Conservation (phyloP, 2,888 invertebrate genomes). For the Epiblema foenella region DNA sequence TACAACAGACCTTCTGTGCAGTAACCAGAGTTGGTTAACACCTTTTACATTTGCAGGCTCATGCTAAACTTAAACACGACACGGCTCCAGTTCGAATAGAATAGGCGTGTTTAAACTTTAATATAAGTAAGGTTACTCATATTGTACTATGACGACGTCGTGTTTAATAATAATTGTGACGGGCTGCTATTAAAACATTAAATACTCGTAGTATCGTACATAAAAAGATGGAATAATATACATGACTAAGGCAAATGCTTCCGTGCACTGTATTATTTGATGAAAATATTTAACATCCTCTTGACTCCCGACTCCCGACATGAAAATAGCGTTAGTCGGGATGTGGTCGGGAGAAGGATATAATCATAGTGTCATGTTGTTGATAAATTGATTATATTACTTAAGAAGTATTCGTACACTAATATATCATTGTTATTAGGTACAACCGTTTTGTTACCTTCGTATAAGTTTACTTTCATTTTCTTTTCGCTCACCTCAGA, state of each 20-base stretch:
- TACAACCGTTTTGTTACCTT: no score
- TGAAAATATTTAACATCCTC: slow-evolving; percentile 30
- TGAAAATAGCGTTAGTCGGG: slow-evolving; percentile 24
- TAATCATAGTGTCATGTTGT: slow-evolving; percentile 14
- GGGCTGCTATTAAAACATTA: background rate
- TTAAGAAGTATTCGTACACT: slow-evolving; percentile 1
- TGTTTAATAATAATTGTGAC: background rate
- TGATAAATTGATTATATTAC: slow-evolving; percentile 27
- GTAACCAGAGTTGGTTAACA: slow-evolving; percentile 15
- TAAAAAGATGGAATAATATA: background rate
- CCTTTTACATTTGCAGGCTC: slow-evolving; percentile 35
- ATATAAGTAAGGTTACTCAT: slow-evolving; percentile 33
- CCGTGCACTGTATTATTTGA: background rate
- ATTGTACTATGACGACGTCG: slow-evolving; percentile 3
- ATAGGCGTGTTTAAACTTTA: slow-evolving; percentile 28
- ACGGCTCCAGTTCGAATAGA: slow-evolving; percentile 26
- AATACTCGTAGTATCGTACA: background rate
- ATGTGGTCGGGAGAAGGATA: slow-evolving; percentile 25
- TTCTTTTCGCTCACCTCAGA: no score
- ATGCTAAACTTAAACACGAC: slow-evolving; percentile 37
- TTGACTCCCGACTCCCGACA: slow-evolving; percentile 12
- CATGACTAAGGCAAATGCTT: background rate
- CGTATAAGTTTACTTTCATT: no score
- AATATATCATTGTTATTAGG: background rate
- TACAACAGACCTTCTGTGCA: slow-evolving; percentile 32